Base-by-base conservation (phyloP, 2,113 vertebrate species). In the Aegotheles bennettii region DNA sequence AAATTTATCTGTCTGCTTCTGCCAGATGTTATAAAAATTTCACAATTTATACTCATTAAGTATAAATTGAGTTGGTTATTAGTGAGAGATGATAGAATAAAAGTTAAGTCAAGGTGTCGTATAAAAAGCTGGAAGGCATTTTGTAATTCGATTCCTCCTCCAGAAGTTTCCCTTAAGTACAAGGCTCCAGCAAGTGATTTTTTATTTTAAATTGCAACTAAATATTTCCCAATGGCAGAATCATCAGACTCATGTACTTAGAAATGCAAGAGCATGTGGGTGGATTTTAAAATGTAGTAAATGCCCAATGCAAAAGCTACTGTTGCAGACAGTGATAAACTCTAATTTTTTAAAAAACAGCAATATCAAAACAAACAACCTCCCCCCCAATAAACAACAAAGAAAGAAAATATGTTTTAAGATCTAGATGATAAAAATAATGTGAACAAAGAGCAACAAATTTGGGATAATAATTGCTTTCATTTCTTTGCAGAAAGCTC, bases 341-440 rank as follows among this genome's bases (percentile, higher is more conserved):
- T 4, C 3, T 61, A 60, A 60, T 42, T 60, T 5, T n/a, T 45
- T 45, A 45, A 45, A 18, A 45, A 45, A 16, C 8, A 43, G 35
- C 6, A 71, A n/a, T 31, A 76, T 6, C 19, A 54, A 92, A 89
- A 29, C 5, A 70, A 28, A 50, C 8, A 28, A 13, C 12, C 7
- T 3, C 5, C 4, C 1, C 7, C 2, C 7, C 24, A 12, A 13
- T 48, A n/a, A 35, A 1, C 2, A 54, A 13, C 0, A 20, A 50
- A 17, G 13, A 2, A 76, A 47, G 25, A 89, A 73, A 76, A 63
- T 25, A 26, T 0, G 7, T 65, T 78, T 78, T 35, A 35, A 65
- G 25, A 65, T 36, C n/a, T 61, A 54, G 20, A n/a, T 64, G 3
- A 56, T 33, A 51, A 73, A 91, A 87, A 40, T 45, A 73, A n/a